Evolutionary conservation across 2,113 vertebrate genomes (phyloP).

Genomic region (Pantherophis guttatus): DNA sequence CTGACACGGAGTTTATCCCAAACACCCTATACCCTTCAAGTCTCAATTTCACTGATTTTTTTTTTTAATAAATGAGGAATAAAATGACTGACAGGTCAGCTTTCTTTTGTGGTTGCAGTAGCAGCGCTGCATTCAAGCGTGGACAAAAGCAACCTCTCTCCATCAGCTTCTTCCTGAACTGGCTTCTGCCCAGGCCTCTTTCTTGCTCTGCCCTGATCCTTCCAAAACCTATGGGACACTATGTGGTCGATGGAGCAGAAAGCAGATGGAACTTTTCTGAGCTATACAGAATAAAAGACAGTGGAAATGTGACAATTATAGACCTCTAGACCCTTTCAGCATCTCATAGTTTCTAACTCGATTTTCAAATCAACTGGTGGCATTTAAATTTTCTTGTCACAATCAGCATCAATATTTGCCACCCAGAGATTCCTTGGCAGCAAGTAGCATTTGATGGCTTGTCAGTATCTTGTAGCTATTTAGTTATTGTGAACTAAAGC

Average conservation of each 20-base stretch:
- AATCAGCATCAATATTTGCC: neutral
- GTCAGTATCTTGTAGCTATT: neutral
- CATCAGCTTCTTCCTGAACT: slow-evolving; percentile 13
- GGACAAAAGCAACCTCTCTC: slow-evolving; percentile 29
- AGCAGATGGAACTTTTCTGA: neutral
- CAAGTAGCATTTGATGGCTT: neutral
- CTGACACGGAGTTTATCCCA: slow-evolving; percentile 1
- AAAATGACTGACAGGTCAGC: slow-evolving; percentile 24
- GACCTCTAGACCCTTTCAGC: too few species aligned
- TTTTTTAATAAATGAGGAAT: neutral
- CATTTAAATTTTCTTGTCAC: neutral
- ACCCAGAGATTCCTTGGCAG: neutral
- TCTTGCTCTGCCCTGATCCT: slow-evolving; percentile 8
- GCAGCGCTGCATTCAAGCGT: slow-evolving; percentile 42
- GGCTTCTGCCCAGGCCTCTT: slow-evolving; percentile 1
- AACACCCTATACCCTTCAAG: slow-evolving; percentile 19
- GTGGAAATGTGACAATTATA: neutral
- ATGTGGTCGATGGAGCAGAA: neutral
- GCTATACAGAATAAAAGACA: neutral
- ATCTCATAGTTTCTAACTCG: neutral
- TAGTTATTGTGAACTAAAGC: neutral
- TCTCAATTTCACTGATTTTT: neutral
- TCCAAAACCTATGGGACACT: neutral
- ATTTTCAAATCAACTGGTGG: neutral
- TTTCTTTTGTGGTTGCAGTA: slow-evolving; percentile 38